Evolutionary conservation across 2,797 vertebrate genomes (phyloP).

Genomic region (Molossus molossus): DNA sequence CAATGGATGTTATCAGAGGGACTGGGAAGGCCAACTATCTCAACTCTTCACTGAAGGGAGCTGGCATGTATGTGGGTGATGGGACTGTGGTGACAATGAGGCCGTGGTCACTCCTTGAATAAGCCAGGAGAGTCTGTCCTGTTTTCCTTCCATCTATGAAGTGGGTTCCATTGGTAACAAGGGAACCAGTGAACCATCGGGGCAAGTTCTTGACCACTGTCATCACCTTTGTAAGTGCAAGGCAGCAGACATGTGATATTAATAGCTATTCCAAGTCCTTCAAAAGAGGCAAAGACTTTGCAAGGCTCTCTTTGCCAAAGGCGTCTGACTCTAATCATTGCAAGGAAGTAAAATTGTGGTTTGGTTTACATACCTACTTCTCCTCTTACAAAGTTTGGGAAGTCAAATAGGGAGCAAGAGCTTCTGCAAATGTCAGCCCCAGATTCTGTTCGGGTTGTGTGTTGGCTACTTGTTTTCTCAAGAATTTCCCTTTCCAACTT

Average conservation of each 20-base stretch:
- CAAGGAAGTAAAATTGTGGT: slow-evolving; percentile 70
- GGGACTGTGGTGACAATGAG: neutral
- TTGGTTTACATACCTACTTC: slow-evolving; percentile 82
- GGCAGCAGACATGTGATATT: slow-evolving; percentile 33
- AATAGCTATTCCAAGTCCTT: slow-evolving; percentile 4
- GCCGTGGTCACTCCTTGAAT: neutral
- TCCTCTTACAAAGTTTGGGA: slow-evolving; percentile 80
- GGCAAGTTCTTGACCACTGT: neutral
- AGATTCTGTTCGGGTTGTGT: slow-evolving; percentile 63
- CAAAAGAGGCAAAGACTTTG: slow-evolving; percentile 30
- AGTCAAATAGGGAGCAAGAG: slow-evolving; percentile 85
- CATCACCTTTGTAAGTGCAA: neutral
- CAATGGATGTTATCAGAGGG: slow-evolving; percentile 48
- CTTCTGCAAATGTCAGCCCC: slow-evolving; percentile 86
- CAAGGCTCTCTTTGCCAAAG: slow-evolving; percentile 61
- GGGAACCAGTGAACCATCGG: neutral
- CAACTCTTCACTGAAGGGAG: neutral
- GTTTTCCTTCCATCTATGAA: neutral
- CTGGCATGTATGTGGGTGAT: neutral
- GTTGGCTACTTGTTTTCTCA: slow-evolving; percentile 84
- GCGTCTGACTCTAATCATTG: slow-evolving; percentile 51
- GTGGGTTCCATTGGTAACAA: neutral
- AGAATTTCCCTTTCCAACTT: slow-evolving; percentile 78
- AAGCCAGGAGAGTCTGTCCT: neutral
- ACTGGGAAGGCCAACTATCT: neutral